phyloP scores from a whole-genome alignment of 2,113 vertebrate species.

The Rattus rattus region DNA sequence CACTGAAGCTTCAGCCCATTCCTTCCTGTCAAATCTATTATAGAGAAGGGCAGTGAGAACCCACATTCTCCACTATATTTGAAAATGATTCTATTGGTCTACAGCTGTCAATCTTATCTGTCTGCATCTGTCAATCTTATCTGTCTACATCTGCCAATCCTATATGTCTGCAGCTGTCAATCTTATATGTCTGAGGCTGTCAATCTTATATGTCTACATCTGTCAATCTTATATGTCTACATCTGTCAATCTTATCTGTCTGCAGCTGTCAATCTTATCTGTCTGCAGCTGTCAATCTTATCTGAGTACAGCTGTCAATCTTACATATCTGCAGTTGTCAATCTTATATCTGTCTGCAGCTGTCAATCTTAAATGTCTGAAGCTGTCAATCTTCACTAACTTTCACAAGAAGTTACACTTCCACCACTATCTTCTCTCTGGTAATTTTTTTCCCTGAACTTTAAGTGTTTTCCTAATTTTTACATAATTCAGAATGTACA shows the following conservation, averaged over 20 bases:
- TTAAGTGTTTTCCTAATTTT: slow-evolving; percentile 21
- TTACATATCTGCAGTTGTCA: not conserved
- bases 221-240: not conserved
- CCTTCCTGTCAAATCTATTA: not conserved
- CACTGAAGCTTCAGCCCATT: not conserved
- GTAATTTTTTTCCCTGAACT: not conserved
- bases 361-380: not conserved
- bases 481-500: not conserved
- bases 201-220: not conserved
- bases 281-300: too few species aligned
- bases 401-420: not conserved
- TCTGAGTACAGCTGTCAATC: not conserved
- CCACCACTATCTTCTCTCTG: not conserved
- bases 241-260: not conserved
- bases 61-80: not conserved
- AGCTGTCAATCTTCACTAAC: not conserved
- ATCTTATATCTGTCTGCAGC: not conserved
- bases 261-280: too few species aligned
- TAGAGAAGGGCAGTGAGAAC: not conserved
- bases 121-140: not conserved
- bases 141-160: too few species aligned
- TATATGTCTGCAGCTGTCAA: too few species aligned
- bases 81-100: not conserved
- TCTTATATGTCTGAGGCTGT: not conserved
- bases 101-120: too few species aligned